Percentiles rank a stretch among this genome's conserved stretches.
Conservation (phyloP, 2,797 vertebrate species). For the Acrocephalus scirpaceus region DNA sequence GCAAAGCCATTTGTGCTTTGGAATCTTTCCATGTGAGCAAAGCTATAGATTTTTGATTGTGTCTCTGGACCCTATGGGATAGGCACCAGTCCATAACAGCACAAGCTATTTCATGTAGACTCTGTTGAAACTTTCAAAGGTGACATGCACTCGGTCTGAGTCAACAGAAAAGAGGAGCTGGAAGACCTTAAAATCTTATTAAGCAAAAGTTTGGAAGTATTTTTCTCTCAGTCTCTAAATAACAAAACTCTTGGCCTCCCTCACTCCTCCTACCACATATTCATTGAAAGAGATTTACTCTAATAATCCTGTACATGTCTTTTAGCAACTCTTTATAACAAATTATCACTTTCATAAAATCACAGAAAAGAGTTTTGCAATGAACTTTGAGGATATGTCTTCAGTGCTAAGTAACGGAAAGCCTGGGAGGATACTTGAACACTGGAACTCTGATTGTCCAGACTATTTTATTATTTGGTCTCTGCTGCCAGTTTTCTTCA, state of each 20-base stretch:
- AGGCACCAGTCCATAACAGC: background rate
- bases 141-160: background rate
- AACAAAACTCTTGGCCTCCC: background rate
- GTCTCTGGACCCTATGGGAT: background rate
- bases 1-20: background rate
- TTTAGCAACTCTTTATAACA: background rate
- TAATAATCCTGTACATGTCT: background rate
- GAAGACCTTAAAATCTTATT: background rate
- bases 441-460: conserved; percentile 20
- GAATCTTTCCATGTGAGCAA: background rate
- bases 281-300: background rate
- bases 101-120: background rate
- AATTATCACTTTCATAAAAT: background rate
- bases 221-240: background rate
- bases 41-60: background rate
- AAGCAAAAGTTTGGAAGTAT: background rate
- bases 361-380: background rate
- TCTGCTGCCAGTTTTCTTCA: background rate
- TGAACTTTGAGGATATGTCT: background rate
- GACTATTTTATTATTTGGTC: conserved; percentile 4
- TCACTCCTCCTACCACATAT: background rate
- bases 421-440: background rate
- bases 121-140: background rate
- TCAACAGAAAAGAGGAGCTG: background rate
- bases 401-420: background rate